A percentile compares a stretch with the other conserved stretches of the same genome.
These are phyloP conservation scores for Capreolus pygargus DNA, from an alignment of 2,113 vertebrate genomes.

Conservation along the genomic window DNA sequence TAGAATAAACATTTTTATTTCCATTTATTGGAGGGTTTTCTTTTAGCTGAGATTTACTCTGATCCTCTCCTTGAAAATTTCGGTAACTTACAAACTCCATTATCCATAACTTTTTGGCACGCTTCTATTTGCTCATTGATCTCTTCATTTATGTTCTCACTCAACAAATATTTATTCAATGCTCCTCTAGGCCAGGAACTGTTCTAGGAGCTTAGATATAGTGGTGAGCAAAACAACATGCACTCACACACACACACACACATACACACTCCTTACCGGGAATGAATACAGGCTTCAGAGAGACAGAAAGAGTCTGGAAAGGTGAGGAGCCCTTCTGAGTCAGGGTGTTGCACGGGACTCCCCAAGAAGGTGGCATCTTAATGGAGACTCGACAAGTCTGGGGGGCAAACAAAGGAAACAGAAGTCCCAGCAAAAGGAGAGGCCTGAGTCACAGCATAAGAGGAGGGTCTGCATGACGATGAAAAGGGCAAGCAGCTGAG, in stretches of 20 bases:
- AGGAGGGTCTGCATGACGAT: background rate
- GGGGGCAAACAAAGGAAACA: background rate
- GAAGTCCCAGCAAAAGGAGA: background rate
- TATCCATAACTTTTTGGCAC: background rate
- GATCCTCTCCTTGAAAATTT: background rate
- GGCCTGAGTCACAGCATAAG: too few relatives aligned
- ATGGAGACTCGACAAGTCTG: background rate
- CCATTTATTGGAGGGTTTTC: background rate
- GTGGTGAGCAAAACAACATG: background rate
- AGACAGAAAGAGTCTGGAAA: background rate
- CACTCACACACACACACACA: too few relatives aligned
- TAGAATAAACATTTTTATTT: background rate
- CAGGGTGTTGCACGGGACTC: background rate
- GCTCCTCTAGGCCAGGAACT: background rate
- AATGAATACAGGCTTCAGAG: background rate
- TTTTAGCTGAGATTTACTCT: background rate
- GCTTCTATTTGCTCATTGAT: background rate
- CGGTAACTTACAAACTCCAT: background rate
- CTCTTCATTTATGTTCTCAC: background rate
- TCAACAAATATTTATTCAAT: background rate
- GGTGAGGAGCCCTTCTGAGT: background rate
- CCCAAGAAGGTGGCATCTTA: background rate
- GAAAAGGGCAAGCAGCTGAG: background rate
- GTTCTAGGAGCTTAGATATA: background rate
- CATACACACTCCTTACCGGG: background rate